These are phyloP conservation scores for Hepsetus odoe DNA, from an alignment of 2,113 vertebrate species.

Conservation along the genomic window DNA sequence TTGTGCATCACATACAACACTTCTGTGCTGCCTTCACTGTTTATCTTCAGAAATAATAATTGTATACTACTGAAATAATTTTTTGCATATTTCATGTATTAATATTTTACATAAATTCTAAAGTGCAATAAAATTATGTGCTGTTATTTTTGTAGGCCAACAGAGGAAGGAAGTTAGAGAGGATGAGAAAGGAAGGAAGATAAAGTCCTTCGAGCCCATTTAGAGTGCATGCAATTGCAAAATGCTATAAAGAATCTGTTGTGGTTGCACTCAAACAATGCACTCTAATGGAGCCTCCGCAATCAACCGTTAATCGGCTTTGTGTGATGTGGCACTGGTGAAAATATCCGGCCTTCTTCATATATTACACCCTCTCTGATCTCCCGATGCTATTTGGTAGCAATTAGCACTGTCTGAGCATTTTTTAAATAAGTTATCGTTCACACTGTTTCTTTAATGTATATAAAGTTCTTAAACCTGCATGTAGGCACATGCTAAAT, in stretches of 20 bases:
- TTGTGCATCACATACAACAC: neutral
- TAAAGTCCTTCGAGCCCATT: neutral
- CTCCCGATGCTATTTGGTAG: neutral
- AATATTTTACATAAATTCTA: too few species aligned
- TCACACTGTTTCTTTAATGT: too few species aligned
- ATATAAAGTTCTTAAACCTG: neutral
- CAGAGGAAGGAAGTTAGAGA: neutral
- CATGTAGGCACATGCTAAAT: neutral
- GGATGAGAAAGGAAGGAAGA: neutral
- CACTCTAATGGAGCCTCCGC: too few species aligned
- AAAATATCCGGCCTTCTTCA: neutral
- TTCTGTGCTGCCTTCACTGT: too few species aligned
- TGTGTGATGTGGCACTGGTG: neutral
- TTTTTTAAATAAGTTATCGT: too few species aligned
- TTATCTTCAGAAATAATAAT: too few species aligned
- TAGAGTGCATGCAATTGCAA: neutral
- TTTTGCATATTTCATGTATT: too few species aligned
- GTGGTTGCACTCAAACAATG: neutral
- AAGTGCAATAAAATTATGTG: neutral
- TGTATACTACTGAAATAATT: too few species aligned
- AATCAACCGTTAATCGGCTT: neutral
- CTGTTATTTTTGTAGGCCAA: neutral
- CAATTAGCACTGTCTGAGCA: too few species aligned
- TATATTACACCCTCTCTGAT: neutral
- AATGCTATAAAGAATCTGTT: neutral